phyloP scores from a whole-genome alignment of 1,140 invertebrate species.

The Eupristina koningsbergeri region DNA sequence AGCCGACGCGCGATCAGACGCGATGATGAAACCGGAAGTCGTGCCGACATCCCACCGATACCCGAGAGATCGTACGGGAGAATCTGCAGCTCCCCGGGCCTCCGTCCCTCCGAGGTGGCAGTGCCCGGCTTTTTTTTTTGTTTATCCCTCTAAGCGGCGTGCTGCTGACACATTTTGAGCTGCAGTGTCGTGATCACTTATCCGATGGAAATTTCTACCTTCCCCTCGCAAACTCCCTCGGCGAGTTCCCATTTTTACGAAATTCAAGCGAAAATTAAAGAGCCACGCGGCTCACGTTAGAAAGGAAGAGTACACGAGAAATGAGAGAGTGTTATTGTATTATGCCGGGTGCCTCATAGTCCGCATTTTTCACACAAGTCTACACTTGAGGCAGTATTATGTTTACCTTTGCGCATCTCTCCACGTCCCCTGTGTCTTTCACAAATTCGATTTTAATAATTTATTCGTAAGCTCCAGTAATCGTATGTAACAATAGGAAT shows the following conservation, averaged over 20 bases:
- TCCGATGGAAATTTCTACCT: conserved; percentile 9
- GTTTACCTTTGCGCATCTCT: background rate
- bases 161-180: conserved; percentile 15
- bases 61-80: conserved; percentile 34
- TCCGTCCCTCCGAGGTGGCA: background rate
- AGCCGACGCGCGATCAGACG: conserved; percentile 4
- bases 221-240: background rate
- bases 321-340: background rate
- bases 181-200: background rate
- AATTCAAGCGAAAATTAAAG: background rate
- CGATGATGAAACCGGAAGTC: conserved; percentile 50
- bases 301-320: background rate
- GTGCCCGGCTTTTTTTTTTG: too few species aligned
- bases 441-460: background rate
- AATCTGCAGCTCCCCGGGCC: conserved; percentile 2
- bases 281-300: background rate
- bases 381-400: background rate
- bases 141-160: background rate
- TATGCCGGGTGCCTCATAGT: background rate
- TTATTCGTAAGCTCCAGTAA: too few species aligned
- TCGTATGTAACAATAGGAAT: too few species aligned
- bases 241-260: background rate
- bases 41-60: conserved; percentile 32
- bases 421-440: background rate
- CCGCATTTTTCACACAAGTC: background rate